Base-by-base conservation (phyloP, 2,113 vertebrate species). In the Potamarius usumacintae region DNA sequence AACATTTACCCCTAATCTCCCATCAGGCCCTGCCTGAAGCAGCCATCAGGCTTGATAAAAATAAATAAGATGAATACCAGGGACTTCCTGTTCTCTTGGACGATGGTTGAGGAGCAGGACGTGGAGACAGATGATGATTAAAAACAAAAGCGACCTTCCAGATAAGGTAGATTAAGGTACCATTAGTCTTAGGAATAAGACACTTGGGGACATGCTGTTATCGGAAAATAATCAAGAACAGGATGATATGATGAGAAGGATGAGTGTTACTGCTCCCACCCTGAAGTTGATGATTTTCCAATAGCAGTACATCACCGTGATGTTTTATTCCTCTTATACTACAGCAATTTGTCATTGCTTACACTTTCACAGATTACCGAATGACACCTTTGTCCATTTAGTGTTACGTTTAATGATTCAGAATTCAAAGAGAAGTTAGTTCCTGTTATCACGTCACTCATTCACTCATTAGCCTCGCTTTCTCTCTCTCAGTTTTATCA, bases 71-170 rank as follows among this genome's bases (percentile, higher is more conserved):
- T 63, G 77, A 74, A 67, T 42, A 14, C 55, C 2, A 12, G 10
- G 79, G 63, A 81, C 63, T 83, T 80, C 84, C 60, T 57, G 79
- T 55, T 84, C 62, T 87, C 76, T 65, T 9, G 55, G 27, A 72
- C 72, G 69, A 87, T 85, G n/a, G 15, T 74, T 22, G 22, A 86
- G 60, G 76, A 52, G 83, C 48, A 79, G 72, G 42, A 80, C 27
- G 15, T 12, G 80, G 42, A 27, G 72, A 71, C 8, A n/a, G 42
- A 4, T 34, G 27, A 78, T 50, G 76, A 82, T 48, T 67, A 62
- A 80, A 77, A 14, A 74, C 18, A 10, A 65, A 34, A 11, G 79
- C 20, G 74, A 84, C 17, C 55, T 83, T 72, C 14, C 20, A 72
- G 15, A 72, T 42, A 42, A 71, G 2, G 27, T 34, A 10, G 15